A percentile compares a stretch with the other conserved stretches of the same genome.
Evolutionary conservation across 2,888 invertebrate genomes (phyloP).

Genomic region (Disparrhopalites patrizii): DNA sequence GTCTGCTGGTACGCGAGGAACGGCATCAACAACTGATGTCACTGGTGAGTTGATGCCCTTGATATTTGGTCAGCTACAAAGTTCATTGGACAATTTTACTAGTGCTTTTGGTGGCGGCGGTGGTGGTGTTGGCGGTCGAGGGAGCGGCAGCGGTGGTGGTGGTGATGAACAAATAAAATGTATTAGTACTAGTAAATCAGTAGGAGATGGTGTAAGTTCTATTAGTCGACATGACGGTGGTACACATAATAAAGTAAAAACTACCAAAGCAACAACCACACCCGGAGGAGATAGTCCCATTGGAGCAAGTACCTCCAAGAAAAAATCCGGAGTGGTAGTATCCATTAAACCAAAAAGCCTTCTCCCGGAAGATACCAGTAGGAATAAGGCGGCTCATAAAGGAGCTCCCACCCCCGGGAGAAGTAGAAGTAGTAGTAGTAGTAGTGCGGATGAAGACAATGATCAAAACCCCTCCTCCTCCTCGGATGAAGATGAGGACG

Average conservation of each 20-base stretch:
- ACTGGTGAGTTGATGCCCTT: slow-evolving; percentile 49
- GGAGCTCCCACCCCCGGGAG: too few relatives aligned
- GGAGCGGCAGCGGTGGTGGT: slow-evolving; percentile 28
- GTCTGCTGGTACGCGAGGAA: slow-evolving; percentile 4
- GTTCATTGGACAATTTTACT: slow-evolving; percentile 42
- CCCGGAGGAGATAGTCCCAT: too few relatives aligned
- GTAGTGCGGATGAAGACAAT: slow-evolving; percentile 15
- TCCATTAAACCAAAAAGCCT: too few relatives aligned
- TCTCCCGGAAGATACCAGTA: too few relatives aligned
- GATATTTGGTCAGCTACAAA: slow-evolving; percentile 48
- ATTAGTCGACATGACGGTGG: not conserved
- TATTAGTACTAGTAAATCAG: slow-evolving; percentile 26
- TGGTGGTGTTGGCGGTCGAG: slow-evolving; percentile 29
- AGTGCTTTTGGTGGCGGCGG: slow-evolving; percentile 27
- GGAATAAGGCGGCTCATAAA: too few relatives aligned
- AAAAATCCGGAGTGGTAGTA: too few relatives aligned
- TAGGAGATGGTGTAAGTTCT: not conserved
- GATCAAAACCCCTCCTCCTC: too few relatives aligned
- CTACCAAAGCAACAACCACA: slow-evolving; percentile 1
- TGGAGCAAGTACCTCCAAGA: too few relatives aligned
- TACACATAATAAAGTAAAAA: slow-evolving; percentile 6
- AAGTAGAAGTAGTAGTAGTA: too few relatives aligned
- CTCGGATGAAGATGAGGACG: slow-evolving; percentile 3
- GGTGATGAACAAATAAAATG: slow-evolving; percentile 9
- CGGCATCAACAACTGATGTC: slow-evolving; percentile 32